Conservation (phyloP, 2,113 vertebrate species). For the Galbula dea region DNA sequence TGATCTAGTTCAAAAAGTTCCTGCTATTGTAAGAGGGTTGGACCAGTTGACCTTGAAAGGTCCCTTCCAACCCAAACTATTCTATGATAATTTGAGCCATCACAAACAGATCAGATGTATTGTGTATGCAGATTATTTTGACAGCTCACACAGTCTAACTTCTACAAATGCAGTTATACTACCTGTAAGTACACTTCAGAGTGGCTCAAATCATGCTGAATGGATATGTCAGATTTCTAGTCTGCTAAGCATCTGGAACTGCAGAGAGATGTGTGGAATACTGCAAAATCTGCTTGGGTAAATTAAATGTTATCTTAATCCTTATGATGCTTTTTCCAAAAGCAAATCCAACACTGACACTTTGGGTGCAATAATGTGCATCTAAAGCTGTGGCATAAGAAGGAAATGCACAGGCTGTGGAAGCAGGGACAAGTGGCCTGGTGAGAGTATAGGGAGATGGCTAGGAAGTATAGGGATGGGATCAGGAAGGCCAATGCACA, state of each 20-base stretch:
- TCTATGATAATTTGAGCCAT: not conserved
- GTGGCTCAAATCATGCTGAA: not conserved
- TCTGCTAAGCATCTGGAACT: not conserved
- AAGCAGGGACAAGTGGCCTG: no score
- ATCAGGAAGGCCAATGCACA: no score
- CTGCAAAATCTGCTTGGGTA: not conserved
- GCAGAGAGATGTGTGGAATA: not conserved
- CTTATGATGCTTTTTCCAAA: not conserved
- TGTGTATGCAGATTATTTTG: not conserved
- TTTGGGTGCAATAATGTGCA: not conserved
- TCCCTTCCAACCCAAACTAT: not conserved
- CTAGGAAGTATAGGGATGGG: no score
- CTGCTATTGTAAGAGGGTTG: not conserved
- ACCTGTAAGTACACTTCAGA: not conserved
- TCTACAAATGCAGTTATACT: not conserved
- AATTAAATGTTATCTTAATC: not conserved
- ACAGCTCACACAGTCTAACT: not conserved
- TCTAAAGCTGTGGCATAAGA: no score
- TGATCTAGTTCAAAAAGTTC: not conserved
- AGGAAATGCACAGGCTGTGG: no score
- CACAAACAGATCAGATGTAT: not conserved
- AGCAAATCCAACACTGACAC: not conserved
- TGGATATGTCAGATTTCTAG: not conserved
- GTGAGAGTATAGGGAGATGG: no score
- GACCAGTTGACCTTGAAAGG: not conserved